These are phyloP conservation scores for Beroe ovata DNA, from an alignment of 37 sponge, comb jelly and placozoan species.

Conservation along the genomic window DNA sequence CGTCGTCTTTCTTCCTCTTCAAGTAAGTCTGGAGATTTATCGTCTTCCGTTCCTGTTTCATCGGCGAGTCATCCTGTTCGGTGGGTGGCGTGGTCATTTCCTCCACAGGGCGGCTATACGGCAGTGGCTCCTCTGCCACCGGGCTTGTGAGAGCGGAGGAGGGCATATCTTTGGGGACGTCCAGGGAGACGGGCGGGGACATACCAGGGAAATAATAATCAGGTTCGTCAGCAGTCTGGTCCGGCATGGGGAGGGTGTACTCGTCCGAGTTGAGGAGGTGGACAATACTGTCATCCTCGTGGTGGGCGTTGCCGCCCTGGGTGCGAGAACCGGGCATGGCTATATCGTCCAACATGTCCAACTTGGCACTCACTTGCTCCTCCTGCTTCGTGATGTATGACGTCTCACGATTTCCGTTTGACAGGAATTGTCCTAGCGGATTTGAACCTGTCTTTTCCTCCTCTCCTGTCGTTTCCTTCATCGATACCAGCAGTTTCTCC, in stretches of 20 bases:
- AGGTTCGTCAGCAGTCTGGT: not conserved
- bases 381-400: conserved; percentile 40
- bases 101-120: conserved; percentile 54
- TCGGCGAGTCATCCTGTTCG: conserved; percentile 19
- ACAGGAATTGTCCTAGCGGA: conserved; percentile 20
- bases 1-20: conserved; percentile 66
- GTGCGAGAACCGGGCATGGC: not conserved
- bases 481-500: conserved; percentile 35
- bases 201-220: conserved; percentile 17
- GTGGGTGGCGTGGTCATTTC: not conserved
- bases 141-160: not conserved
- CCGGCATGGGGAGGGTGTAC: conserved; percentile 21
- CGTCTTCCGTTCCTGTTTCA: conserved; percentile 29
- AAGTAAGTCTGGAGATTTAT: conserved; percentile 59
- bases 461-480: conserved; percentile 32
- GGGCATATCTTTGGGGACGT: not conserved
- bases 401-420: not conserved
- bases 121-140: conserved; percentile 38
- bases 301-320: not conserved
- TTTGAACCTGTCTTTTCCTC: not conserved
- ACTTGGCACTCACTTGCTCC: conserved; percentile 52
- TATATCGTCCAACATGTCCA: conserved; percentile 51
- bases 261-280: conserved; percentile 59
- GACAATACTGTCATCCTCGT: conserved; percentile 52
- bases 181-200: conserved; percentile 14